These are phyloP conservation scores for Eupithecia tripunctaria DNA, from an alignment of 2,888 invertebrate species.

Conservation along the genomic window DNA sequence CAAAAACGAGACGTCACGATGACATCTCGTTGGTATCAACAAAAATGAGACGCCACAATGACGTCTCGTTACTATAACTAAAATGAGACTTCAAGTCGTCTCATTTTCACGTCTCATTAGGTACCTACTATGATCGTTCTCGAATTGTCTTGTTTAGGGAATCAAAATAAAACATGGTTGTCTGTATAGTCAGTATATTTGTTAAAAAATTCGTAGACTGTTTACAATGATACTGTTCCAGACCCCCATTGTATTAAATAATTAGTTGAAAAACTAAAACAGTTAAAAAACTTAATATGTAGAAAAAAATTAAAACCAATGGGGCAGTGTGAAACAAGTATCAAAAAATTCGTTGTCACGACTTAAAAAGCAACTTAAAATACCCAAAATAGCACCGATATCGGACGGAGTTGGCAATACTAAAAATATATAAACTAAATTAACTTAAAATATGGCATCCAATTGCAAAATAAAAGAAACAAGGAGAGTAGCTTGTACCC, in stretches of 20 bases:
- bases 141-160: background rate
- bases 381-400: constrained; percentile 72
- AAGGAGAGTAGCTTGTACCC: constrained; percentile 56
- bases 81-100: background rate
- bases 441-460: constrained; percentile 79
- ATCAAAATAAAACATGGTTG: constrained; percentile 54
- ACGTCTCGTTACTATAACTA: no score
- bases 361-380: constrained; percentile 52
- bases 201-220: constrained; percentile 78
- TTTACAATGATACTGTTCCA: constrained; percentile 77
- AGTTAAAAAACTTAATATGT: constrained; percentile 40
- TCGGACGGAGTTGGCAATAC: constrained; percentile 69
- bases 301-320: constrained; percentile 61
- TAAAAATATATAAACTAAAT: constrained; percentile 41
- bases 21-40: background rate
- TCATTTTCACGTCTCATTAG: no score
- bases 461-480: constrained; percentile 45
- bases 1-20: background rate
- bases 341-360: constrained; percentile 75
- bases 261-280: constrained; percentile 49
- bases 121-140: background rate
- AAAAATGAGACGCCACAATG: no score
- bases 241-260: constrained; percentile 79
- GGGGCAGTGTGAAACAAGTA: constrained; percentile 81
- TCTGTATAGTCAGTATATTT: constrained; percentile 79